Percentiles rank a stretch among this genome's conserved stretches.
Conservation (phyloP, 2,113 vertebrate genomes). For the Toxotes jaculatrix region DNA sequence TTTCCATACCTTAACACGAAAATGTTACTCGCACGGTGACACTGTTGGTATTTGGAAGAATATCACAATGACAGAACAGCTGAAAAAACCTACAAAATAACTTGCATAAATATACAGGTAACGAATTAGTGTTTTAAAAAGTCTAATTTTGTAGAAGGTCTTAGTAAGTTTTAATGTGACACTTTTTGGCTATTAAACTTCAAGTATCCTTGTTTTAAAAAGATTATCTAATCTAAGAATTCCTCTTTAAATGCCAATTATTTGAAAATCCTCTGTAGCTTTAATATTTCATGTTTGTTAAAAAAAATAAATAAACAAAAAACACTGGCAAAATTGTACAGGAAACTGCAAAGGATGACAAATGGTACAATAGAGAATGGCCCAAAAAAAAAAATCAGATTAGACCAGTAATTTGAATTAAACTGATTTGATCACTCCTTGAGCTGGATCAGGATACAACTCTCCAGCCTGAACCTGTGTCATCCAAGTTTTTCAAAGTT, state of each 20-base stretch:
- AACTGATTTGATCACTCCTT: background rate
- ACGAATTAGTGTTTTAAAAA: background rate
- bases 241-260: constrained; percentile 6
- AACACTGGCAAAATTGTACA: background rate
- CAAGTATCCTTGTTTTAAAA: background rate
- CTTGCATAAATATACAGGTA: no score
- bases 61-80: background rate
- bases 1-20: background rate
- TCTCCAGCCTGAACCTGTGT: constrained; percentile 31
- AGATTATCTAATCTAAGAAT: constrained; percentile 1
- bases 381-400: constrained; percentile 15
- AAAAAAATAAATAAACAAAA: background rate
- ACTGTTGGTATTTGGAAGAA: background rate
- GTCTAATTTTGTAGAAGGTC: background rate
- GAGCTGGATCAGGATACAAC: constrained; percentile 23
- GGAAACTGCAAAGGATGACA: constrained; percentile 33
- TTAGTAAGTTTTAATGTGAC: background rate
- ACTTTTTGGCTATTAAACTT: background rate
- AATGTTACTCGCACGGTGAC: background rate
- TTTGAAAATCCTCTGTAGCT: background rate
- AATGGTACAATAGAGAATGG: constrained; percentile 32
- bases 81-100: background rate
- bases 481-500: constrained; percentile 55
- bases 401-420: background rate
- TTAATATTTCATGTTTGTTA: constrained; percentile 6